phyloP scores from a whole-genome alignment of 2,888 invertebrate genomes.

The Gastrophysa polygoni region DNA sequence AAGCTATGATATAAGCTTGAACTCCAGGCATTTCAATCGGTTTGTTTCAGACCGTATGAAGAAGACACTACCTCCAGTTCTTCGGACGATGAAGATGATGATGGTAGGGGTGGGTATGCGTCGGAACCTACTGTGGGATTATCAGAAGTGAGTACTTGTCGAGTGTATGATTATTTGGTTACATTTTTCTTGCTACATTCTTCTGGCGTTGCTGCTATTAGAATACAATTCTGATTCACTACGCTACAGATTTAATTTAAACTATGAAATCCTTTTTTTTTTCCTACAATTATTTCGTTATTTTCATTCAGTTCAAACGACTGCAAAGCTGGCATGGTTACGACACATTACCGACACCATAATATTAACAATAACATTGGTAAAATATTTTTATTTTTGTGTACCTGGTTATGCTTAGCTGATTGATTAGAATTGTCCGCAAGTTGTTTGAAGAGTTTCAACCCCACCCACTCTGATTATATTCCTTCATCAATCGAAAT shows the following conservation, averaged over 20 bases:
- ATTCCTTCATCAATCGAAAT: too few species aligned
- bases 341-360: constrained; percentile 24
- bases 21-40: neutral
- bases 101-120: constrained; percentile 84
- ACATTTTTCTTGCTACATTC: too few species aligned
- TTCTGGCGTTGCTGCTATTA: too few species aligned
- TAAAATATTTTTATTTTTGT: constrained; percentile 21
- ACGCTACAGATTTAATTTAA: too few species aligned
- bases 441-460: too few species aligned
- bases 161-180: neutral
- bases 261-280: too few species aligned
- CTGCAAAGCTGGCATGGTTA: constrained; percentile 41
- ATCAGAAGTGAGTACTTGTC: constrained; percentile 55
- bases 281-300: constrained; percentile 2
- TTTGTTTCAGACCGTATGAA: constrained; percentile 55
- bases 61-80: constrained; percentile 66
- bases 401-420: constrained; percentile 5
- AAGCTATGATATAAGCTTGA: too few species aligned
- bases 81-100: constrained; percentile 71
- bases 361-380: constrained; percentile 20
- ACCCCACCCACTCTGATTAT: neutral
- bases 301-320: constrained; percentile 32
- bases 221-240: too few species aligned
- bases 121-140: constrained; percentile 77
- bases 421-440: neutral